Base-by-base conservation (phyloP, 2,888 invertebrate species). In the Tolmerus cingulatus region DNA sequence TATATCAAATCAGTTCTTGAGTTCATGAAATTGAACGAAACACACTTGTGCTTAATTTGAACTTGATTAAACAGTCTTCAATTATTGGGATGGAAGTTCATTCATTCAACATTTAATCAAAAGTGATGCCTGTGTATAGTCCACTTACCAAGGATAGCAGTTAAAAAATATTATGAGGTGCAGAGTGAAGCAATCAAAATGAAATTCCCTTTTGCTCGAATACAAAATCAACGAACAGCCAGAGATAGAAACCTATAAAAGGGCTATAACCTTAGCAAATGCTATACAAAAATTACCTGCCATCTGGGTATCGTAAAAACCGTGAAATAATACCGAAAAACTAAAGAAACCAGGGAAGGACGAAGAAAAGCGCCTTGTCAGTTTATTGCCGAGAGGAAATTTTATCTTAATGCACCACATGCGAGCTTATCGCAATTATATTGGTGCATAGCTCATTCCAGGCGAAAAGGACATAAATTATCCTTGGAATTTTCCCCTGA, bases 381-480 rank as follows among this genome's bases (percentile, higher is more conserved):
- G 30, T 79, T 82, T 82, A 82, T 66, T 30, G 37, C 82, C 30
- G n/a, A 82, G 51, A 57, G 66, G 51, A 82, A 82, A 82, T 77
- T 86, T 86, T 86, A 86, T 86, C 86, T 86, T 86, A 86, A 86
- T 76, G 77, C 55, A 86, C 76, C 86, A 86, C 86, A 86, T 86
- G 76, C 86, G 86, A n/a, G 37, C 86, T 86, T 86, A 86, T 86
- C 86, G 37, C 51, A 74, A 86, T 86, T 86, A 74, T 86, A 82
- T 82, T 82, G 66, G 57, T 82, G 66, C 66, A 82, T 82, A 86
- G 82, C 74, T 87, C 87, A 87, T 87, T 88, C 79, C 79, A 76
- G 55, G 87, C 85, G 86, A 74, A 88, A 88, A 85, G 85, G 86
- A 87, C 66, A 88, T 87, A 87, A 87, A 87, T 85, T 87, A 88